Conservation (phyloP, 2,888 invertebrate genomes). For the Caenorhabditis imperialis region DNA sequence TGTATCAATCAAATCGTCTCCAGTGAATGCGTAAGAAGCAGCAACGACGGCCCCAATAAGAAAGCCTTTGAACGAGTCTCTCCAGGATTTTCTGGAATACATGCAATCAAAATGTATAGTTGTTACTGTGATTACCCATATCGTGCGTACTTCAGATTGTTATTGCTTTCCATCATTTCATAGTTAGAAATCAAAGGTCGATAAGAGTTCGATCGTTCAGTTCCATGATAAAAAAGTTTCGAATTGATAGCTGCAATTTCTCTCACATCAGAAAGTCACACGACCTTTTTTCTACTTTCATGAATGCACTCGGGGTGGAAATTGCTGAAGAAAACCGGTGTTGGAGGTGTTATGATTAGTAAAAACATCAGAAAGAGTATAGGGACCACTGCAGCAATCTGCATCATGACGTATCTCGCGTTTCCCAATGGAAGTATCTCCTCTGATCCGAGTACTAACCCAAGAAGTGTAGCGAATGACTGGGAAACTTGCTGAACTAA, state of each 20-base stretch:
- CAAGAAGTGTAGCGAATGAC: constrained; percentile 73
- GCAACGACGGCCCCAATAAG: constrained; percentile 73
- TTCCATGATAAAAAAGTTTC: constrained; percentile 59
- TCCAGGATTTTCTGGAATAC: constrained; percentile 42
- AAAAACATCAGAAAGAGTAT: constrained; percentile 65
- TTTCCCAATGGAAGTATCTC: constrained; percentile 64
- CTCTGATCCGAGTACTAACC: constrained; percentile 72
- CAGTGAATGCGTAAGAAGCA: constrained; percentile 74
- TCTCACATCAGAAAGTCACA: background rate
- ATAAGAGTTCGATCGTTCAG: constrained; percentile 25
- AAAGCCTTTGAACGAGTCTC: constrained; percentile 67
- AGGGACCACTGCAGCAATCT: constrained; percentile 62
- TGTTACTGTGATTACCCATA: constrained; percentile 18
- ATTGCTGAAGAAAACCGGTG: constrained; percentile 56
- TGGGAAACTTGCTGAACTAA: constrained; percentile 74
- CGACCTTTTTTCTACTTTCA: constrained; percentile 38
- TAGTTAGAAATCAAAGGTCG: constrained; percentile 36
- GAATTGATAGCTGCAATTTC: constrained; percentile 53
- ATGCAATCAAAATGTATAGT: background rate
- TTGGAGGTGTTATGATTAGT: constrained; percentile 66
- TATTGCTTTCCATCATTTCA: constrained; percentile 37
- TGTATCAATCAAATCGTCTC: constrained; percentile 76
- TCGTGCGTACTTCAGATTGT: constrained; percentile 12
- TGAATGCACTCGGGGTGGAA: constrained; percentile 49
- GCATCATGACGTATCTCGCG: constrained; percentile 54